A percentile compares a stretch with the other conserved stretches of the same genome.
Evolutionary conservation across 2,797 vertebrate species (phyloP).

Genomic region (Rhinophrynus dorsalis): DNA sequence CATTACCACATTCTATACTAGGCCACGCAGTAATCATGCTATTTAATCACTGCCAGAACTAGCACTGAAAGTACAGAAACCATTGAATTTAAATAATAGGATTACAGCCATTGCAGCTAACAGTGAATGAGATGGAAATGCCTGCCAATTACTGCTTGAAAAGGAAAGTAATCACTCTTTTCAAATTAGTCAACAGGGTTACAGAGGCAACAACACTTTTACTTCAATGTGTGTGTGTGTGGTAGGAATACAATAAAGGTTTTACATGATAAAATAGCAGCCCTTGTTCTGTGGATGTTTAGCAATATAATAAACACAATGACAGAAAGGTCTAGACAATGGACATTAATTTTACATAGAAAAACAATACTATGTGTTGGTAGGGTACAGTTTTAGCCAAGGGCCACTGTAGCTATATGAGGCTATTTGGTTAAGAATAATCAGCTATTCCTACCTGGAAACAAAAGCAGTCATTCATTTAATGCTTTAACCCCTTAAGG

Average conservation of each 20-base stretch:
- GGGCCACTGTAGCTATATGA: no score
- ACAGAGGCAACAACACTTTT: slow-evolving; percentile 35
- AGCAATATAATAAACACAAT: background rate
- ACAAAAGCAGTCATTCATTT: no score
- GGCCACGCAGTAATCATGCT: slow-evolving; percentile 23
- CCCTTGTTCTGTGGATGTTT: background rate
- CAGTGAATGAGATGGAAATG: slow-evolving; percentile 17
- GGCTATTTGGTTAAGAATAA: no score
- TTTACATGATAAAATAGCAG: background rate
- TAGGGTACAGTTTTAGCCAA: background rate
- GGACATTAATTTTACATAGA: background rate
- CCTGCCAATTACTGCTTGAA: slow-evolving; percentile 32
- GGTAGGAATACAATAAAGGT: background rate
- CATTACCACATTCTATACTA: slow-evolving; percentile 19
- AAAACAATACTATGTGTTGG: background rate
- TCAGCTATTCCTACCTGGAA: no score
- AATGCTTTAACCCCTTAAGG: no score
- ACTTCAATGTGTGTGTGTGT: background rate
- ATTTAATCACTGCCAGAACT: slow-evolving; percentile 42
- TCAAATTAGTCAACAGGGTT: slow-evolving; percentile 34
- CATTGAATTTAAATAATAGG: slow-evolving; percentile 44
- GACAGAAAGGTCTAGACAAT: background rate
- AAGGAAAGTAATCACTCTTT: slow-evolving; percentile 39
- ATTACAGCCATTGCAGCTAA: slow-evolving; percentile 21
- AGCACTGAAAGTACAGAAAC: slow-evolving; percentile 38